Evolutionary conservation across 2,797 vertebrate species (phyloP).

Genomic region (Simalia tracyae): DNA sequence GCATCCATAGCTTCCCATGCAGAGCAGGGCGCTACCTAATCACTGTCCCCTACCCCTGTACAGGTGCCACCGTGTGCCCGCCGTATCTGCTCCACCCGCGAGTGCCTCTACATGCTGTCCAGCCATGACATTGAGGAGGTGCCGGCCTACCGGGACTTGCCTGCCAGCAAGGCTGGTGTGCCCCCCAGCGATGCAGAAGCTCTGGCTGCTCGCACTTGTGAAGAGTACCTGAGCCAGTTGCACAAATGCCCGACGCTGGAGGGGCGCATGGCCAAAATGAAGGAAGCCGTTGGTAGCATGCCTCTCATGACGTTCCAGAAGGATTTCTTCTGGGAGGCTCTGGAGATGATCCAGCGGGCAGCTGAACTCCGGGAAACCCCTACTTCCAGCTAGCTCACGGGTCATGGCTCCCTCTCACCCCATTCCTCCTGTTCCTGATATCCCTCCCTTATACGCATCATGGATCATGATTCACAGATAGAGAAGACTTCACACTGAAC

Average conservation of each 20-base stretch:
- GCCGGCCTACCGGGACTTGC: slow-evolving; percentile 50
- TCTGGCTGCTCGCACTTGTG: slow-evolving; percentile 50
- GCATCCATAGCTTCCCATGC: not conserved
- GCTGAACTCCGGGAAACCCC: slow-evolving; percentile 30
- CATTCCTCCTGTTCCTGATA: not conserved
- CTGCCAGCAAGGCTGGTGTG: slow-evolving; percentile 44
- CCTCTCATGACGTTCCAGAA: slow-evolving; percentile 65
- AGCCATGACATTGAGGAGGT: slow-evolving; percentile 67
- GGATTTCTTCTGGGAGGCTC: slow-evolving; percentile 69
- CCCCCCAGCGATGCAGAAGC: not conserved
- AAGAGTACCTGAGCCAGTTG: slow-evolving; percentile 66
- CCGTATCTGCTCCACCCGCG: slow-evolving; percentile 68
- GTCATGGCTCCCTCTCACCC: not conserved
- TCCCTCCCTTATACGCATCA: not conserved
- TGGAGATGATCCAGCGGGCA: slow-evolving; percentile 63
- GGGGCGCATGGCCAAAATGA: slow-evolving; percentile 67
- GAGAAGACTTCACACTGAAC: not conserved
- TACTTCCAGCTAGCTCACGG: slow-evolving; percentile 35
- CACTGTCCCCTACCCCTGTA: fast-evolving
- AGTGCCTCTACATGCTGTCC: slow-evolving; percentile 71
- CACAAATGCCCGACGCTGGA: slow-evolving; percentile 62
- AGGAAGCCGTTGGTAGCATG: slow-evolving; percentile 69
- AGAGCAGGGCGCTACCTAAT: not conserved
- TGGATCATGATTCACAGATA: slow-evolving; percentile 26
- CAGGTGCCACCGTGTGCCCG: slow-evolving; percentile 68